phyloP scores from a whole-genome alignment of 1,140 invertebrate species.

The Drosophila dunni region DNA sequence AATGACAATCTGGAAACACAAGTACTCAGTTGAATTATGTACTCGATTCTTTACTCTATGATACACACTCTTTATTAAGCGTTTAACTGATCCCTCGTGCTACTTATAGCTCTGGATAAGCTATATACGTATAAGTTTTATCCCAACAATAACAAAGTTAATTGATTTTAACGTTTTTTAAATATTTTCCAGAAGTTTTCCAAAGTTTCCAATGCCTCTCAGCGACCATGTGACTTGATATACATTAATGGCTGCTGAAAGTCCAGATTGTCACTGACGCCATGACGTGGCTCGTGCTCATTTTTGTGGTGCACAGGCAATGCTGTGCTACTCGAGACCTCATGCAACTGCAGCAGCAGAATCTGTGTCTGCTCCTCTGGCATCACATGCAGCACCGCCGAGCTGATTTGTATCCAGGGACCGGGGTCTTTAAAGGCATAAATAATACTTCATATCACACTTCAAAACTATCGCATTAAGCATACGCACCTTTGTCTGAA shows the following conservation, averaged over 20 bases:
- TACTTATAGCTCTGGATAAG: too few relatives aligned
- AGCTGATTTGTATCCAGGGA: conserved; percentile 65
- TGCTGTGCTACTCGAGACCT: not conserved
- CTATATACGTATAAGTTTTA: too few relatives aligned
- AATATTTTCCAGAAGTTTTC: too few relatives aligned
- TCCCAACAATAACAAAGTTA: too few relatives aligned
- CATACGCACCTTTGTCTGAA: conserved; percentile 54
- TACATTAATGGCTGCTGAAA: conserved; percentile 34
- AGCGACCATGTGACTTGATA: conserved; percentile 50
- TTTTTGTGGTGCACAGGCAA: conserved; percentile 35
- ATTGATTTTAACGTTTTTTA: not conserved
- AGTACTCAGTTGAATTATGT: too few relatives aligned
- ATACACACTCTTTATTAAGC: too few relatives aligned
- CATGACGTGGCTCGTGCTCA: conserved; percentile 18
- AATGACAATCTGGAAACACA: too few relatives aligned
- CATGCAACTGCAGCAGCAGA: conserved; percentile 38
- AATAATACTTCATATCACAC: not conserved
- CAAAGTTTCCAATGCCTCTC: too few relatives aligned
- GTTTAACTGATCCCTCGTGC: too few relatives aligned
- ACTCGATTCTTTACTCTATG: too few relatives aligned
- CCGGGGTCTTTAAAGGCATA: conserved; percentile 42
- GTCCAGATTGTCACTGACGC: conserved; percentile 60
- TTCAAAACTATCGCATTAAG: conserved; percentile 12
- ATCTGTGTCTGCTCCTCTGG: conserved; percentile 53
- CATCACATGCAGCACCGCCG: conserved; percentile 59